These are phyloP conservation scores for Margarornis squamiger DNA, from an alignment of 2,797 vertebrate species.

Conservation along the genomic window DNA sequence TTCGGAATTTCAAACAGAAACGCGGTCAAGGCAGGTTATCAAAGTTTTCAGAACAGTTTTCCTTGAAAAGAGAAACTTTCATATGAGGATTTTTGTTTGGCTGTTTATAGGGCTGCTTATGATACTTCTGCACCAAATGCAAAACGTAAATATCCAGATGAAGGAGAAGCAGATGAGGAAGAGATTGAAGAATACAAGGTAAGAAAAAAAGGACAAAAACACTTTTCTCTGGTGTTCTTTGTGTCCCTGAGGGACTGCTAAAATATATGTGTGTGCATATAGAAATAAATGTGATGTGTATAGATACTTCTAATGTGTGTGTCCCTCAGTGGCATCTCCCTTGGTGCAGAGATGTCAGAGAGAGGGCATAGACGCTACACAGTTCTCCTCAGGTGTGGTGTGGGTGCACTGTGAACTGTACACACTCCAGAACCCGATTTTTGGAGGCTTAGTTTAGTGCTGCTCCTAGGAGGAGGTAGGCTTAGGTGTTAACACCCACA, in stretches of 20 bases:
- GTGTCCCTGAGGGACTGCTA: background rate
- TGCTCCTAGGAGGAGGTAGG: background rate
- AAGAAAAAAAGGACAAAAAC: background rate
- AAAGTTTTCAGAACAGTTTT: background rate
- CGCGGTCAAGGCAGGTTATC: background rate
- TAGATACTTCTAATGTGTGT: background rate
- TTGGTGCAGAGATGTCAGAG: background rate
- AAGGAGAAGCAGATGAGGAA: slow-evolving; percentile 91
- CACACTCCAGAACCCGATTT: accelerated
- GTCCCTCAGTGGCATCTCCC: background rate
- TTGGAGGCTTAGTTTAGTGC: background rate
- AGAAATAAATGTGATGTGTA: accelerated
- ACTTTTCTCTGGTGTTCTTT: background rate
- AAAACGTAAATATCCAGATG: slow-evolving; percentile 86
- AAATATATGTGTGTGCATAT: accelerated
- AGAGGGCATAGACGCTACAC: accelerated
- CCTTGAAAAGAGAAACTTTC: background rate
- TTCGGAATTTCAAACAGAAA: background rate
- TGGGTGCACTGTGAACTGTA: background rate
- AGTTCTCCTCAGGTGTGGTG: background rate
- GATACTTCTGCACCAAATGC: slow-evolving; percentile 82
- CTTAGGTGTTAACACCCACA: too few relatives aligned
- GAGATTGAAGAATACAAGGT: slow-evolving; percentile 93
- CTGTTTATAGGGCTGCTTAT: slow-evolving; percentile 84
- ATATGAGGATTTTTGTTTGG: background rate